Conservation (phyloP, 2,797 vertebrate genomes). For the Danio albolineatus region DNA sequence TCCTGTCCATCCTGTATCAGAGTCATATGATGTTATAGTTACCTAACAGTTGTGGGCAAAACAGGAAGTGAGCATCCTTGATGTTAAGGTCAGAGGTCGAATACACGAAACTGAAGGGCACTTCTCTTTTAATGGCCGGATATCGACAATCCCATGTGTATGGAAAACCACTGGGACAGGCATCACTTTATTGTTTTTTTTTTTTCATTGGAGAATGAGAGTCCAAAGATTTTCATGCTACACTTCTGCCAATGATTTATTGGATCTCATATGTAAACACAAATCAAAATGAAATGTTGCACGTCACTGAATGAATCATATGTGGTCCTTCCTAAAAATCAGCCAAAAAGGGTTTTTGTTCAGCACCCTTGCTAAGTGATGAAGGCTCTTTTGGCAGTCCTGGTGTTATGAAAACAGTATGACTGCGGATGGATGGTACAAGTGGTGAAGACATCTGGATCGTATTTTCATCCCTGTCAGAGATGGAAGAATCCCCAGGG, state of each 20-base stretch:
- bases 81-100: constrained; percentile 51
- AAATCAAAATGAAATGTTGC: constrained; percentile 32
- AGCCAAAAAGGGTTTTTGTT: constrained; percentile 27
- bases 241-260: constrained; percentile 26
- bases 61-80: constrained; percentile 57
- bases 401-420: constrained; percentile 33
- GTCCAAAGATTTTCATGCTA: not conserved
- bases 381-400: constrained; percentile 33
- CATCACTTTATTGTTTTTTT: constrained; percentile 11
- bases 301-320: constrained; percentile 15
- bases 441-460: constrained; percentile 44
- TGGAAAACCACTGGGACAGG: constrained; percentile 49
- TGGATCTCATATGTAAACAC: constrained; percentile 22
- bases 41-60: constrained; percentile 47
- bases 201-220: constrained; percentile 3
- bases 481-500: constrained; percentile 42
- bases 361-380: constrained; percentile 6
- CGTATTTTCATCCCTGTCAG: constrained; percentile 29
- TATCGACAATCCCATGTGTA: constrained; percentile 35
- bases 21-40: constrained; percentile 31
- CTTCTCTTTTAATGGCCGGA: constrained; percentile 39
- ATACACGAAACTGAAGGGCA: constrained; percentile 51
- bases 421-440: constrained; percentile 17
- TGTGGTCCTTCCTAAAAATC: constrained; percentile 17
- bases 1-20: constrained; percentile 35